Base-by-base conservation (phyloP, 2,797 vertebrate genomes). In the Luscinia megarhynchos region DNA sequence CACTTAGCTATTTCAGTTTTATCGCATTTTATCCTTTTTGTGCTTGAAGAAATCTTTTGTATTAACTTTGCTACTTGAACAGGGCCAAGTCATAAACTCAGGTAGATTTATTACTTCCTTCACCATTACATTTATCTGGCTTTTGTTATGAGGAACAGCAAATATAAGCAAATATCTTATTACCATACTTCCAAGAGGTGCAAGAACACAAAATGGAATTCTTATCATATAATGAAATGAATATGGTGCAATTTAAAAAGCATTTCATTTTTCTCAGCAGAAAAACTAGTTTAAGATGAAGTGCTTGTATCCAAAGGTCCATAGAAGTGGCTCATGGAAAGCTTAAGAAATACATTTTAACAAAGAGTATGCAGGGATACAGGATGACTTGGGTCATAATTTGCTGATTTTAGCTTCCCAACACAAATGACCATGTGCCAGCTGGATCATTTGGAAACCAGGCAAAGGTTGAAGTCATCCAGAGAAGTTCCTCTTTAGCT, bases 171-270 rank as follows among this genome's bases (percentile, higher is more conserved):
- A 94, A 89, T 78, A 58, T 22, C 45, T 91, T 58, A 50, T 86
- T 91, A 81, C 36, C 30, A 27, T 69, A 21, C 14, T 64, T 92
- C 27, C 41, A 87, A 95, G 69, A 87, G 20, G 14, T 59, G 43
- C 18, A 88, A 46, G 64, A 88, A 84, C 72, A 64, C 72, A 89
- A 97, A 83, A 45, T 9, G 59, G 57, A 79, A 90, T 85, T 89
- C 48, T 82, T 93, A 87, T 93, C 67, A 41, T 76, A 74, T 77
- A 93, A 93, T 86, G 57, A 95, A 94, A 95, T 62, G 40, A 96
- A 97, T 90, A 85, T 58, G 66, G 59, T 96, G 75, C 81, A 92
- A 94, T 96, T 96, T 92, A 84, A 94, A 90, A 96, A 88, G 18
- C 54, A 88, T 95, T 95, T 95, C 77, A 87, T 68, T 79, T 87